phyloP scores from a whole-genome alignment of 1,140 invertebrate species.

The Drosophila novamexicana region DNA sequence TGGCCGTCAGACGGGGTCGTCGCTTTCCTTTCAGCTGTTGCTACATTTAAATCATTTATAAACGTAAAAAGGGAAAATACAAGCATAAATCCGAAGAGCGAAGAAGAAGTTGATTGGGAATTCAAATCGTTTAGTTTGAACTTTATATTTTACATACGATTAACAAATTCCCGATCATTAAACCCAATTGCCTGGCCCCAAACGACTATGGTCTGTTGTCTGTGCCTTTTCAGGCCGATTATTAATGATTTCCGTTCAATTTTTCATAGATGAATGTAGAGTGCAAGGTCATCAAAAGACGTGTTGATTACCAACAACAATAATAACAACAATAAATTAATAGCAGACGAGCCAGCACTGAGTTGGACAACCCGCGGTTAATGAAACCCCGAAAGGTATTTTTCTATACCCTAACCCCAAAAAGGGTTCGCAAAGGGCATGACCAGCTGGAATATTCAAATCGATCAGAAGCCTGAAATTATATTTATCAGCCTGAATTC shows the following conservation, averaged over 20 bases:
- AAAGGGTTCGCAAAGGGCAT: background rate
- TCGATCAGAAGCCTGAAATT: background rate
- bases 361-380: slow-evolving; percentile 66
- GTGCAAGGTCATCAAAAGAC: slow-evolving; percentile 80
- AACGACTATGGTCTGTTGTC: background rate
- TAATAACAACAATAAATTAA: slow-evolving; percentile 82
- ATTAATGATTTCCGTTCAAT: slow-evolving; percentile 82
- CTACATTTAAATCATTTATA: slow-evolving; percentile 54
- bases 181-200: slow-evolving; percentile 54
- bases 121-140: slow-evolving; percentile 25
- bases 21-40: slow-evolving; percentile 23
- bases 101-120: slow-evolving; percentile 5
- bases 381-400: slow-evolving; percentile 24
- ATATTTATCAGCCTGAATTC: too few relatives aligned
- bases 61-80: background rate
- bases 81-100: background rate
- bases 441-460: background rate
- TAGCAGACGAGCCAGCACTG: slow-evolving; percentile 39
- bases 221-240: slow-evolving; percentile 56
- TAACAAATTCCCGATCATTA: slow-evolving; percentile 68
- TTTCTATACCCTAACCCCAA: slow-evolving; percentile 5
- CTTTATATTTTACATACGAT: slow-evolving; percentile 50
- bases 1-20: slow-evolving; percentile 2
- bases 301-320: slow-evolving; percentile 78
- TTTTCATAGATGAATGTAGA: slow-evolving; percentile 76